A percentile compares a stretch with the other conserved stretches of the same genome.
phyloP scores from a whole-genome alignment of 2,797 vertebrate genomes.

The Hozukius guyotensis region DNA sequence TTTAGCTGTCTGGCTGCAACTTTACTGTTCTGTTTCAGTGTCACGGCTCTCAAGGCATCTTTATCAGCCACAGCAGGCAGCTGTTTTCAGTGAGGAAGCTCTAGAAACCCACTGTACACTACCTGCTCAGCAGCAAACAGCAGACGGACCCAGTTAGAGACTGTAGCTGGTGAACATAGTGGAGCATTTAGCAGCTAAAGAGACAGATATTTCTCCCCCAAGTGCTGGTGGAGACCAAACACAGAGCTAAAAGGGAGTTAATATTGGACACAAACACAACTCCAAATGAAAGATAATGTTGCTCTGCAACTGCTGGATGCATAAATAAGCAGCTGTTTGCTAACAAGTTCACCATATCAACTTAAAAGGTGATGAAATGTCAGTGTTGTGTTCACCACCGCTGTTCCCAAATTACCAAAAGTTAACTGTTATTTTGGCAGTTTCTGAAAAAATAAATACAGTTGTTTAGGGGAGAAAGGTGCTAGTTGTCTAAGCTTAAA shows the following conservation, averaged over 20 bases:
- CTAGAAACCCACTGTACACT: not conserved
- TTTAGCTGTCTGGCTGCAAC: not conserved
- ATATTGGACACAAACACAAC: too few relatives aligned
- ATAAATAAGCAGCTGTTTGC: too few relatives aligned
- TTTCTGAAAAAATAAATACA: not conserved
- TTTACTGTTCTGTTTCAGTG: not conserved
- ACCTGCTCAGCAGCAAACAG: not conserved
- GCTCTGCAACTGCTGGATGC: too few relatives aligned
- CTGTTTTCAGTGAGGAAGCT: not conserved
- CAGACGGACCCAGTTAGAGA: too few relatives aligned
- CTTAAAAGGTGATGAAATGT: too few relatives aligned
- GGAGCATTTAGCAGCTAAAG: not conserved
- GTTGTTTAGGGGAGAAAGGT: not conserved
- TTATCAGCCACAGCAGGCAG: not conserved
- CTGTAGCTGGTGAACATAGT: too few relatives aligned
- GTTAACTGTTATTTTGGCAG: not conserved
- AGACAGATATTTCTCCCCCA: not conserved
- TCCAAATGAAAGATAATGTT: too few relatives aligned
- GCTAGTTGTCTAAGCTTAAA: not conserved
- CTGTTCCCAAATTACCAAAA: not conserved
- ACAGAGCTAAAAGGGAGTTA: too few relatives aligned
- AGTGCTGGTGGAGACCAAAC: too few relatives aligned
- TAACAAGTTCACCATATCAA: too few relatives aligned
- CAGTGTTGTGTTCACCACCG: not conserved
- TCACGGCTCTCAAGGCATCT: not conserved